Evolutionary conservation across 2,797 vertebrate species (phyloP), one percentile per base, ranked within the genome.

Genomic region (Sebastes vulpes): DNA sequence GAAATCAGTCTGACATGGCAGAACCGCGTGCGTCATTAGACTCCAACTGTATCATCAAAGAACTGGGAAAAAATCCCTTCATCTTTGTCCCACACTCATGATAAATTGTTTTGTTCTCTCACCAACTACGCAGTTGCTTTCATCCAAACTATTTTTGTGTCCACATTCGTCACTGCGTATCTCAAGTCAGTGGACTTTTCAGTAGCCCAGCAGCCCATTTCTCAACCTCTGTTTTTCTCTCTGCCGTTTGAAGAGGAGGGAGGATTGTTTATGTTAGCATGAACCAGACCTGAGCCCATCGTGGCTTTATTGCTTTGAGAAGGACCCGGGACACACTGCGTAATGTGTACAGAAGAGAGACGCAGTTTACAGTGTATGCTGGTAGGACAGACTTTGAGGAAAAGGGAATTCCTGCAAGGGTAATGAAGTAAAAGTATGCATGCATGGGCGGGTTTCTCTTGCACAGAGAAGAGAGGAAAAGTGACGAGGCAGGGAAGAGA

Each of bases 241-340:
- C 9, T 53, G 75, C 42, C 38, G 65, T 82, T 86, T 84, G 83
- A 93, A 87, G 76, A 71, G 26, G 35, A 81, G 57, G 64, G 70
- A 82, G 64, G 72, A 66, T 79, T 93, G 89, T 93, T 94, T 93
- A 88, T 76, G 76, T 87, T 90, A 77, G 90, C 73, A 7, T 86
- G 81, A 92, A 84, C 77, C 89, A 84, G 82, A 85, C 84, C 77
- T 73, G 58, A 83, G 85, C 79, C 65, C 83, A 67, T 81, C 48
- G 1, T 75, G 81, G 74, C 75, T 85, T 86, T 77, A 73, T 71
- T 89, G 85, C 89, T 91, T 88, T 91, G 81, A 86, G 80, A 77
- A 75, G 52, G 64, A 75, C 75, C 53, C 64, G 26, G 70, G 73
- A 81, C 77, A 21, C 61, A 59, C 35, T 42, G 71, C 6, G 42